Evolutionary conservation across 2,113 vertebrate species (phyloP).

Genomic region (Gallinago undulata): DNA sequence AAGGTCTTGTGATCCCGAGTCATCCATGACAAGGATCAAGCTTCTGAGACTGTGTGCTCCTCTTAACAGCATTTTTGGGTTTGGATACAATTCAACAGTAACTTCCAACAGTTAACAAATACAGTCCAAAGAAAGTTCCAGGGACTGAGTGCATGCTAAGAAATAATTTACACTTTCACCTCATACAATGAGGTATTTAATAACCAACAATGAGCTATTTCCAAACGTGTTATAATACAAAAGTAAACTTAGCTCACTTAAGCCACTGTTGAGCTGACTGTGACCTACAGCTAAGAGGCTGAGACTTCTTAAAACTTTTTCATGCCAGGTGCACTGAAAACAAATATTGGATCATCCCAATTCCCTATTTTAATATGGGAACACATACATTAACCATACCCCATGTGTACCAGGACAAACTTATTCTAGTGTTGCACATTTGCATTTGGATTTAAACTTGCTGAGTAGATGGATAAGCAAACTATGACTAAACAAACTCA

Average conservation of each 20-base stretch:
- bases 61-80: neutral
- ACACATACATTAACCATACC: rapidly evolving
- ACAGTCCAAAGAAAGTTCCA: neutral
- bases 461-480: neutral
- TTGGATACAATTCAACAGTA: neutral
- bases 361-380: neutral
- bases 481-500: neutral
- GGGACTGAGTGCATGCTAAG: neutral
- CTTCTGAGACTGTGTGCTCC: neutral
- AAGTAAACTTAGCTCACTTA: neutral
- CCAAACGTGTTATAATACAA: neutral
- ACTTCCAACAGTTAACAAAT: neutral
- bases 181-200: neutral
- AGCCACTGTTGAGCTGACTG: neutral
- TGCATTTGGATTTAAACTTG: neutral
- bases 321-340: neutral
- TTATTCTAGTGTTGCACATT: neutral
- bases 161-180: neutral
- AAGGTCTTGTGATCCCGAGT: neutral
- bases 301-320: neutral
- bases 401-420: neutral
- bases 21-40: neutral
- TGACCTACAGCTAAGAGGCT: neutral
- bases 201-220: neutral
- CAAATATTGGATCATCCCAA: neutral